Evolutionary conservation across 2,113 vertebrate species (phyloP).

Genomic region (Mesembrinibis cayennensis): DNA sequence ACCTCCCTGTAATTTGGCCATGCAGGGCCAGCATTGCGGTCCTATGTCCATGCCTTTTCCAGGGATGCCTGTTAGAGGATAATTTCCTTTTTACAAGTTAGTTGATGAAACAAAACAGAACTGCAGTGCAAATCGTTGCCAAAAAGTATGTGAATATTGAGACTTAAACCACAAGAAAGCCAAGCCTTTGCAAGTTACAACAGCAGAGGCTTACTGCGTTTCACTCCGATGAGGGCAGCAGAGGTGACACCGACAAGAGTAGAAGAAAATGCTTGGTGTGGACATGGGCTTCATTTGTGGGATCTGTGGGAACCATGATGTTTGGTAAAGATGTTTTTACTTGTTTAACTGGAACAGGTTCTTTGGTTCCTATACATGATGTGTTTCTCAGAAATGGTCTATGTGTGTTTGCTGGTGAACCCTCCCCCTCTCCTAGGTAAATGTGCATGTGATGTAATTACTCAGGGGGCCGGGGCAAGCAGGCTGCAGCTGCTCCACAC

Average conservation of each 20-base stretch:
- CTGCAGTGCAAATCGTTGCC: neutral
- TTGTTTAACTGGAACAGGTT: neutral
- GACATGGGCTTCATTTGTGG: neutral
- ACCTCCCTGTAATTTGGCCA: neutral
- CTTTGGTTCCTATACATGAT: neutral
- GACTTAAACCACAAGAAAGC: neutral
- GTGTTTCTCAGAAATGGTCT: neutral
- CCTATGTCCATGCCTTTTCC: neutral
- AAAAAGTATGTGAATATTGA: neutral
- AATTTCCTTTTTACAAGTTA: neutral
- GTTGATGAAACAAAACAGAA: neutral
- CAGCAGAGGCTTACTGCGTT: accelerated
- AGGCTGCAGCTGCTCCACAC: neutral
- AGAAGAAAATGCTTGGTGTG: neutral
- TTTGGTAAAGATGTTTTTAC: neutral
- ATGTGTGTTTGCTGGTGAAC: neutral
- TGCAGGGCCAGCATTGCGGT: neutral
- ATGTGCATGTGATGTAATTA: too few relatives aligned
- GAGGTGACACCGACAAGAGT: neutral
- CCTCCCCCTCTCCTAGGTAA: neutral
- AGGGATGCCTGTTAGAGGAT: neutral
- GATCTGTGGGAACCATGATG: neutral
- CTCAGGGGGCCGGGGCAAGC: accelerated
- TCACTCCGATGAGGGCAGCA: neutral
- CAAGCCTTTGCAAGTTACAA: neutral